These are phyloP conservation scores for Danio kyathit DNA, from an alignment of 2,797 vertebrate genomes.

Conservation along the genomic window DNA sequence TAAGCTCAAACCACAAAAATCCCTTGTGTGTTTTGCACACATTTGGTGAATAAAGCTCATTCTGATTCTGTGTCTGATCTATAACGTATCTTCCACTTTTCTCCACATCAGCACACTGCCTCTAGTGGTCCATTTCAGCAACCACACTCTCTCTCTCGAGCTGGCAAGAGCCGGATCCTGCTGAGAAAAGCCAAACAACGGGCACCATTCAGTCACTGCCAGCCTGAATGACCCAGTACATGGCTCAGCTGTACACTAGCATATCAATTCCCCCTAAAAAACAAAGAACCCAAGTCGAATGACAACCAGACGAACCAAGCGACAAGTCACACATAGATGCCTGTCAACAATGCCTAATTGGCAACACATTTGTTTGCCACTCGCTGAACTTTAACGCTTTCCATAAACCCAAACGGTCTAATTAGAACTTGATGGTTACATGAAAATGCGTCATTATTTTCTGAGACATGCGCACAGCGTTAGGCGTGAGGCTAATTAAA, in stretches of 20 bases:
- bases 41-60: too few relatives aligned
- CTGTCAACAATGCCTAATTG: conserved; percentile 76
- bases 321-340: conserved; percentile 73
- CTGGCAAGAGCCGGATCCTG: conserved; percentile 72
- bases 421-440: conserved; percentile 83
- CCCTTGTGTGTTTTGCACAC: too few relatives aligned
- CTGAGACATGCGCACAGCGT: conserved; percentile 64
- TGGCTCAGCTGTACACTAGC: conserved; percentile 70
- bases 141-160: conserved; percentile 71
- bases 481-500: conserved; percentile 78
- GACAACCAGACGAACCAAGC: conserved; percentile 52
- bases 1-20: too few relatives aligned
- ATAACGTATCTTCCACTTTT: conserved; percentile 59
- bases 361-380: conserved; percentile 82
- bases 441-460: conserved; percentile 85
- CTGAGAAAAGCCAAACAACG: conserved; percentile 73
- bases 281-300: conserved; percentile 62
- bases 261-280: conserved; percentile 56
- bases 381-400: conserved; percentile 78
- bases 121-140: conserved; percentile 69
- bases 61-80: too few relatives aligned
- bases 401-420: conserved; percentile 78
- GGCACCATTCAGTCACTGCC: conserved; percentile 77
- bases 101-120: conserved; percentile 53
- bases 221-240: conserved; percentile 65